Percentiles rank a stretch among this genome's conserved stretches.
Conservation (phyloP, 1,140 invertebrate species). For the Tetraneura akinire region DNA sequence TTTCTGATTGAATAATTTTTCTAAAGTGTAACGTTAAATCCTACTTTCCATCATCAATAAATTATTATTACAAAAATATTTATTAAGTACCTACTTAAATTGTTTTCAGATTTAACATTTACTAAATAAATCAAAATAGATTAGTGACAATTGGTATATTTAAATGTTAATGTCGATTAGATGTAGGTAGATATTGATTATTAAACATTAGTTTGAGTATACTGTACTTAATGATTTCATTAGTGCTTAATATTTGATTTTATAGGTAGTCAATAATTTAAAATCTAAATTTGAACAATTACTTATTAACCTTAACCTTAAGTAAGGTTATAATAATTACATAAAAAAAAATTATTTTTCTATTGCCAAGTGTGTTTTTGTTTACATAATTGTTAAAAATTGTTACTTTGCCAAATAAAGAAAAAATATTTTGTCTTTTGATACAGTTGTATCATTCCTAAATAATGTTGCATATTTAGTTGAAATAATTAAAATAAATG, state of each 20-base stretch:
- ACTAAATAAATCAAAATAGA: neutral
- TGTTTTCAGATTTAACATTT: neutral
- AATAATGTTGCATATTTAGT: too few species aligned
- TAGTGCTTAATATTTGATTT: too few species aligned
- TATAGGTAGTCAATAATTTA: too few species aligned
- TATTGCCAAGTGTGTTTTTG: neutral
- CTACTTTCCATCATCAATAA: too few species aligned
- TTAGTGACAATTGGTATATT: too few species aligned
- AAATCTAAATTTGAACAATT: neutral
- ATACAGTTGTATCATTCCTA: neutral
- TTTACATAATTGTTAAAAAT: neutral
- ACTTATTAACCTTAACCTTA: neutral
- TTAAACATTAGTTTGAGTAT: neutral
- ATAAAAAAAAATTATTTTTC: neutral
- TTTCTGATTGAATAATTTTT: neutral
- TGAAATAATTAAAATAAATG: too few species aligned
- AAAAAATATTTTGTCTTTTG: too few species aligned
- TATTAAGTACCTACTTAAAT: neutral
- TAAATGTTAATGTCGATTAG: too few species aligned
- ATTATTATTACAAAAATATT: too few species aligned
- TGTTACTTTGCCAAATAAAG: neutral
- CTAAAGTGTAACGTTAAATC: too few species aligned
- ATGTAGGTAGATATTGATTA: neutral
- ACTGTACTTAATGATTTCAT: too few species aligned
- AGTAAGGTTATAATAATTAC: neutral